Base-by-base conservation (phyloP, 2,888 invertebrate species). In the Aleiodes leptofemur region DNA sequence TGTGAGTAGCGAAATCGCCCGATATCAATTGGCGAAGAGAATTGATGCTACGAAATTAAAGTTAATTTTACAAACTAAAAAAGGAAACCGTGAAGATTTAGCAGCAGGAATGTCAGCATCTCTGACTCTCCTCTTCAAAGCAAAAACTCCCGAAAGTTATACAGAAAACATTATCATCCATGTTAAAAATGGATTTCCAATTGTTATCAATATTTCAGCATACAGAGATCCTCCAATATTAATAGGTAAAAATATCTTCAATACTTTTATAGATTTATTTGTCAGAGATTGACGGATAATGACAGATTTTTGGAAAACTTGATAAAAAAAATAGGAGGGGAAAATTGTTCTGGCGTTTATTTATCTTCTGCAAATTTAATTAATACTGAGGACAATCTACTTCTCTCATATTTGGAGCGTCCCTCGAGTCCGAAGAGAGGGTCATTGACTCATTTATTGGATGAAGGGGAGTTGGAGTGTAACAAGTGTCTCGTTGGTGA, bases 51-150 rank as follows among this genome's bases (percentile, higher is more conserved):
- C 87, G 1, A 83, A 83, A 59, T 90, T 90, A 64, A 78, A 74
- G 2, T 71, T 89, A 6, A 71, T 82, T 6, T 76, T 86, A 9
- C 74, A 82, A 4, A 77, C 82, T n/a, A 74, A 43, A 3, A 59
- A 77, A 4, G 72, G 78, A 13, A 73, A 80, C 53, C 81, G 76
- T 0, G 74, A 76, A 13, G 76, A 81, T 77, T 77, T 91, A 13
- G 90, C 90, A 0, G 87, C 91, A 9, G 91, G 91, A 34, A 90
- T 91, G 88, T 82, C 81, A 53, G 76, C 85, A 5, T 83, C 81
- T 61, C 85, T 90, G 43, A 79, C 82, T 5, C 82, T 91, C 3
- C 78, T 72, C 1, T 91, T 89, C 80, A 81, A 79, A 66, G 87
- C 89, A 0, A 81, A 89, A 57, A 78, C 80, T 11, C 83, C 85